These are phyloP conservation scores for Stenoptilia bipunctidactyla DNA, from an alignment of 2,888 invertebrate species.

Conservation along the genomic window DNA sequence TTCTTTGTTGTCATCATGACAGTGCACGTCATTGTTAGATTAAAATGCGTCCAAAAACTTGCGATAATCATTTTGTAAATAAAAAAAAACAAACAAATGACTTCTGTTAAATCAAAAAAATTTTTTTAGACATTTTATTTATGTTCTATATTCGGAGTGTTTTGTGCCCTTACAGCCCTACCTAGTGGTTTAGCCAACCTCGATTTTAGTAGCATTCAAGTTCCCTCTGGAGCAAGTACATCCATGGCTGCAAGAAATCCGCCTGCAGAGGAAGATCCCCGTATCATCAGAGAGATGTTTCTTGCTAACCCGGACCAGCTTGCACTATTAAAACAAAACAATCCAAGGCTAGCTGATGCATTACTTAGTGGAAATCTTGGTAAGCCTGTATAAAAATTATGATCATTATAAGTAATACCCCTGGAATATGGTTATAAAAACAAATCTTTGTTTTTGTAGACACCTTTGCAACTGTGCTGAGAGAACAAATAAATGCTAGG, in stretches of 20 bases:
- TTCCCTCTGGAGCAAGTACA: conserved; percentile 71
- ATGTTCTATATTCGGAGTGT: conserved; percentile 20
- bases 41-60: not conserved
- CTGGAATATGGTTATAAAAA: no score
- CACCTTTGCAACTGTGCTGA: conserved; percentile 81
- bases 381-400: conserved; percentile 45
- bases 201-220: conserved; percentile 89
- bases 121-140: conserved; percentile 12
- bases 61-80: conserved; percentile 10
- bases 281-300: conserved; percentile 87
- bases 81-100: conserved; percentile 15
- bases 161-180: conserved; percentile 37
- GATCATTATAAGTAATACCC: no score
- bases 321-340: conserved; percentile 91
- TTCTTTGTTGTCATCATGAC: conserved; percentile 32
- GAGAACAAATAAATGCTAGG: conserved; percentile 85
- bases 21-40: conserved; percentile 17
- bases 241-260: conserved; percentile 44
- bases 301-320: conserved; percentile 91
- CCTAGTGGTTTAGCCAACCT: conserved; percentile 70
- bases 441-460: conserved; percentile 52
- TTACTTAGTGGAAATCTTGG: conserved; percentile 86
- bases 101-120: conserved; percentile 12
- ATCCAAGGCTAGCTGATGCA: conserved; percentile 93
- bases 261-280: conserved; percentile 83